Base-by-base conservation (phyloP, 2,797 vertebrate species). In the Alca torda region DNA sequence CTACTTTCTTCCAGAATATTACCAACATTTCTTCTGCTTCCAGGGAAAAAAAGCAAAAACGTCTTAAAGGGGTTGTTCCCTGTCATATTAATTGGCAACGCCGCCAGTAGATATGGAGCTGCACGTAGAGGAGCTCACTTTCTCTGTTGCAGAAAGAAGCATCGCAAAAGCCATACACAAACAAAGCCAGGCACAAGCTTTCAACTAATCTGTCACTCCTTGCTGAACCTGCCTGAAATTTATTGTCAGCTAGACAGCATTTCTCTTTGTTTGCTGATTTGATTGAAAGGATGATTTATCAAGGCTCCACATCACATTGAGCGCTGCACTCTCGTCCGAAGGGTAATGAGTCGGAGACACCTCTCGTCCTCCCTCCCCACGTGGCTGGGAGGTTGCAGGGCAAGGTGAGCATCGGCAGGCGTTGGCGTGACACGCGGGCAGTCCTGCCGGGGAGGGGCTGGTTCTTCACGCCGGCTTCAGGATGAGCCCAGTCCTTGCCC, bases 251-350 rank as follows among this genome's bases (percentile, higher is more conserved):
- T 97, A 93, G 83, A 65, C 83, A 76, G 74, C 76, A 70, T 84
- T 80, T 73, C 89, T 80, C 54, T 91, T 90, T 86, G 90, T 93
- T 87, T 93, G 94, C 96, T 93, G 92, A 91, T 95, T 96, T 95
- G 85, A 94, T 96, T 90, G 91, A 96, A 91, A 84, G 87, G 82
- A 86, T 83, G 83, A 96, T 81, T 86, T 90, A 76, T 94, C 84
- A 84, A 85, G 68, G 53, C 56, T 94, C 67, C 46, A 54, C 83
- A 73, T 30, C 54, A 4, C 78, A 12, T 8, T 26, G 89, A 91
- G 76, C 0, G 10, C 60, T 60, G 81, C 84, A n/a, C 85, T 95
- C n/a, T 93, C 72, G 74, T 84, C 67, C 0, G 17, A 65, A 86
- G 65, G 94, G 83, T 92, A 96, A 97, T 90, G 94, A 94, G 76